Conservation (phyloP, 2,888 invertebrate species). For the Platypus cylindrus region DNA sequence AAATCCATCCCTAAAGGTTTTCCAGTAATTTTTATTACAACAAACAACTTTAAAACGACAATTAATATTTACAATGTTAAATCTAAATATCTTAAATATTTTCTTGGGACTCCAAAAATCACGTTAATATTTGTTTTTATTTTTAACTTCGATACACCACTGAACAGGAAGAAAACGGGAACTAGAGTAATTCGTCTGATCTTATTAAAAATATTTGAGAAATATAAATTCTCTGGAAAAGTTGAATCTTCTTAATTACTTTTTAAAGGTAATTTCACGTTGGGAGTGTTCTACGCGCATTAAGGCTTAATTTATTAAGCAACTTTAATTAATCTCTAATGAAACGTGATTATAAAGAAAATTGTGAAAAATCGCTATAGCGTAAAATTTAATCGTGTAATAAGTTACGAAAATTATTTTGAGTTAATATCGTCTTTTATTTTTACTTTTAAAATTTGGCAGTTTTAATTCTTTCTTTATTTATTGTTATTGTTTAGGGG, state of each 20-base stretch:
- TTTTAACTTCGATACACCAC: too few species aligned
- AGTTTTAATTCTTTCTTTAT: neutral
- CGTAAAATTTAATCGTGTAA: conserved; percentile 9
- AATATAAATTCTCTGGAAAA: conserved; percentile 10
- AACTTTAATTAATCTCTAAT: conserved; percentile 15
- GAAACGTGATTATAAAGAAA: conserved; percentile 13
- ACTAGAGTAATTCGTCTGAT: conserved; percentile 7
- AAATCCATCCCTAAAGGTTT: too few species aligned
- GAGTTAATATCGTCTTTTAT: too few species aligned
- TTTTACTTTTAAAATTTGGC: conserved; percentile 23
- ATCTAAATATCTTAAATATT: too few species aligned
- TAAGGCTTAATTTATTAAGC: conserved; percentile 11
- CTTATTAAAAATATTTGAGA: conserved; percentile 10
- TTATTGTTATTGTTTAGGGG: too few species aligned
- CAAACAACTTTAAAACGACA: too few species aligned
- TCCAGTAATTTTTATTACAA: too few species aligned
- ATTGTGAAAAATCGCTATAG: conserved; percentile 9
- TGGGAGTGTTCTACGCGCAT: conserved; percentile 8
- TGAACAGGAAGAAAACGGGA: neutral
- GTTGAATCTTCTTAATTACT: conserved; percentile 13
- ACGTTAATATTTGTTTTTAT: conserved; percentile 2
- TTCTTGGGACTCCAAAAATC: too few species aligned
- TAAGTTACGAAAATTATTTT: conserved; percentile 7
- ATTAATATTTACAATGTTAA: too few species aligned
- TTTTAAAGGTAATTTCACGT: conserved; percentile 11